These are phyloP conservation scores for Podabrus alpinus DNA, from an alignment of 2,888 invertebrate species.

Conservation along the genomic window DNA sequence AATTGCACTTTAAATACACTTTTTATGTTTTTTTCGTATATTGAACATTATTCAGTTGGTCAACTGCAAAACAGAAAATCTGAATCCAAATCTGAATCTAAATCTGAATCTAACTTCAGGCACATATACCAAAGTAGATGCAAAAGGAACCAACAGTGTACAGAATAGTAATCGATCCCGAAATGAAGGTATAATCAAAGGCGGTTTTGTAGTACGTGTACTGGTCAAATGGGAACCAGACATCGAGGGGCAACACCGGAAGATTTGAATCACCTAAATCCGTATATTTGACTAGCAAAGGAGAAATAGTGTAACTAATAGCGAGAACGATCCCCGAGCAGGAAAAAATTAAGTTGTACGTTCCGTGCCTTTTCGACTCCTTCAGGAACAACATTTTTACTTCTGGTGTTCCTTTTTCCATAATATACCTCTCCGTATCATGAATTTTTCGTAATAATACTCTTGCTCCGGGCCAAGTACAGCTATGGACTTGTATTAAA, in stretches of 20 bases:
- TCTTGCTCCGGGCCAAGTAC: neutral
- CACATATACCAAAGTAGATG: slow-evolving; percentile 28
- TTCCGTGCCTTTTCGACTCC: too few relatives aligned
- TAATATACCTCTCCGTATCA: neutral
- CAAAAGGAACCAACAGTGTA: slow-evolving; percentile 28
- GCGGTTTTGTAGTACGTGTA: slow-evolving; percentile 26
- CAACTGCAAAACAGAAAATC: too few relatives aligned
- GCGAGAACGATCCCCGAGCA: neutral
- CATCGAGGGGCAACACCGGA: slow-evolving; percentile 4
- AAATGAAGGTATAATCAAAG: slow-evolving; percentile 21
- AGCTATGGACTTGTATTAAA: neutral
- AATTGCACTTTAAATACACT: too few relatives aligned
- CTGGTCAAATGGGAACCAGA: slow-evolving; percentile 38
- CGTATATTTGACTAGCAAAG: neutral
- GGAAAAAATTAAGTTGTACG: neutral
- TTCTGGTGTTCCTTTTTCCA: neutral
- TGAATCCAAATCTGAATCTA: too few relatives aligned
- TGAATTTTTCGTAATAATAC: neutral
- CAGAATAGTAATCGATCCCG: slow-evolving; percentile 23
- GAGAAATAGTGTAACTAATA: neutral
- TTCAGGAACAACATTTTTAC: neutral
- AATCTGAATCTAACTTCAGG: too few relatives aligned
- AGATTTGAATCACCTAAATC: neutral
- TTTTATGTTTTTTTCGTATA: too few relatives aligned
- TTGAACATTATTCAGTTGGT: too few relatives aligned